Percentiles rank a stretch among this genome's conserved stretches.
phyloP scores from a whole-genome alignment of 1,140 invertebrate genomes.

The Copidosoma floridanum region DNA sequence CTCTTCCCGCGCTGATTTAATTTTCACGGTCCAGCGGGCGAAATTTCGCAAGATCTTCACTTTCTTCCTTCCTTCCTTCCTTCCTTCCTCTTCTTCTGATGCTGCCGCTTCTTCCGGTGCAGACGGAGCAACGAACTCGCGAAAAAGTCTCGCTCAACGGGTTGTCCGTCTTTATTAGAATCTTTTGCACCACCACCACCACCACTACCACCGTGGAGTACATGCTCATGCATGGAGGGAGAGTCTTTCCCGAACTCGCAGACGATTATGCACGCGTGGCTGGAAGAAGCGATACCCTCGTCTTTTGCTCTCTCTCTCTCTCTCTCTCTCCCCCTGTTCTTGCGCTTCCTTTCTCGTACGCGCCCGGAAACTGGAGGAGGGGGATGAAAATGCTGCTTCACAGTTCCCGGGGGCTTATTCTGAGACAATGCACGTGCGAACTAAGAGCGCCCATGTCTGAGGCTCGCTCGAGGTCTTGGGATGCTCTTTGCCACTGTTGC shows the following conservation, averaged over 20 bases:
- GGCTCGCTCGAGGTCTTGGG: no score
- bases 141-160: no score
- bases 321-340: no score
- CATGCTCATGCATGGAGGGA: no score
- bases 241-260: no score
- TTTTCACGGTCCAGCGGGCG: slow-evolving; percentile 13
- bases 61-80: background rate
- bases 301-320: background rate
- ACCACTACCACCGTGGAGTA: no score
- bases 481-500: no score
- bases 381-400: no score
- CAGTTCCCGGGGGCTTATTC: slow-evolving; percentile 19
- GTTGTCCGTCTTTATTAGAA: background rate
- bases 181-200: background rate
- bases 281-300: slow-evolving; percentile 20
- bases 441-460: no score
- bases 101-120: background rate
- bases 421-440: slow-evolving; percentile 3
- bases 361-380: no score
- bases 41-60: background rate
- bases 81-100: background rate
- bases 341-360: background rate
- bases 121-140: no score
- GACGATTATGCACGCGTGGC: slow-evolving; percentile 13
- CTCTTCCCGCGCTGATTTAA: slow-evolving; percentile 14